These are phyloP conservation scores for Lithophane semibrunnea DNA, from an alignment of 2,888 invertebrate species.

Conservation along the genomic window DNA sequence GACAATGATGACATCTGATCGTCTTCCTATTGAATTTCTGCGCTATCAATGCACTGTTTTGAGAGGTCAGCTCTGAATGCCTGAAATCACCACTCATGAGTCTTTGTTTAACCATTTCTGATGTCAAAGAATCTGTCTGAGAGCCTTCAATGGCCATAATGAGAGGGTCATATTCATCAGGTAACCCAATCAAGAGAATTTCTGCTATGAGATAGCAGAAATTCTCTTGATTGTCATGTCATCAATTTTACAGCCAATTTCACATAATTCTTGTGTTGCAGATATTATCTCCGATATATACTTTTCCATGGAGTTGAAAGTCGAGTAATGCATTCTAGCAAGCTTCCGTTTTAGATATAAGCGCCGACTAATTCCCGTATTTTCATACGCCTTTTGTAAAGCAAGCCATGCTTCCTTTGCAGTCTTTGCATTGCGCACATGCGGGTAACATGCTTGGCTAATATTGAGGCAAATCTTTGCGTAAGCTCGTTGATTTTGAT, in stretches of 20 bases:
- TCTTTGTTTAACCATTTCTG: background rate
- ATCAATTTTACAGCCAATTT: conserved; percentile 1
- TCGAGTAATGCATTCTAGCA: conserved; percentile 3
- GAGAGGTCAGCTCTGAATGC: too few species aligned
- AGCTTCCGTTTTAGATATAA: conserved; percentile 4
- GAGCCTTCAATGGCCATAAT: conserved; percentile 10
- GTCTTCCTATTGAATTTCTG: too few species aligned
- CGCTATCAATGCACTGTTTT: too few species aligned
- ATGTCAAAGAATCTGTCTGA: conserved; percentile 4
- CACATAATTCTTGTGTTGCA: background rate
- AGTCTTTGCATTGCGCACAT: background rate
- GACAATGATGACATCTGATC: too few species aligned
- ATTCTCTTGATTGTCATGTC: too few species aligned
- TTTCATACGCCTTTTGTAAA: conserved; percentile 2
- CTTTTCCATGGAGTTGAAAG: conserved; percentile 9
- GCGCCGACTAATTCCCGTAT: conserved; percentile 1
- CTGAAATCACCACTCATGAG: too few species aligned
- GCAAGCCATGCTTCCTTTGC: conserved; percentile 8
- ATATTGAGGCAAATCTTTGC: too few species aligned
- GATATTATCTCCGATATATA: background rate
- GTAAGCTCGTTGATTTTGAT: too few species aligned
- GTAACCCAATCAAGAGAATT: background rate
- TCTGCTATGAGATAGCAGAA: too few species aligned
- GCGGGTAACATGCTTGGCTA: background rate
- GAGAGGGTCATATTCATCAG: background rate